A percentile compares a stretch with the other conserved stretches of the same genome.
Evolutionary conservation across 2,888 invertebrate species (phyloP).

Genomic region (Drosophila acutilabella): DNA sequence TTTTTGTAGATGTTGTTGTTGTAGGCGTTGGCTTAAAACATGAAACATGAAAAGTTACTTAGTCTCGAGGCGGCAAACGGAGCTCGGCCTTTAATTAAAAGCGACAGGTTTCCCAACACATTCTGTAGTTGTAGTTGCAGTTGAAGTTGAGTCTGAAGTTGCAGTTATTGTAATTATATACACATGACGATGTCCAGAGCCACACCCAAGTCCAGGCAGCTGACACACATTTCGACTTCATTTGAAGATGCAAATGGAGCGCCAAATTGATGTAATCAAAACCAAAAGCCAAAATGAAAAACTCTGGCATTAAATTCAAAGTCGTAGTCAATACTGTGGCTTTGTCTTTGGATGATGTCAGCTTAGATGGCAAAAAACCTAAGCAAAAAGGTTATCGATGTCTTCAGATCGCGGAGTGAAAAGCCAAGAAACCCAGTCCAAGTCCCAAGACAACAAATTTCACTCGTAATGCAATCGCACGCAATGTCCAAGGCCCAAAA

Average conservation of each 20-base stretch:
- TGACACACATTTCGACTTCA: slow-evolving; percentile 66
- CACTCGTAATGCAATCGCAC: slow-evolving; percentile 79
- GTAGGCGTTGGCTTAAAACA: slow-evolving; percentile 57
- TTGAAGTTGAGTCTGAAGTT: slow-evolving; percentile 47
- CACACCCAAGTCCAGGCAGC: slow-evolving; percentile 16
- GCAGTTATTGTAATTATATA: slow-evolving; percentile 77
- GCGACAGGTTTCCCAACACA: slow-evolving; percentile 75
- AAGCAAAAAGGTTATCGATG: slow-evolving; percentile 76
- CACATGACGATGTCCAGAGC: slow-evolving; percentile 54
- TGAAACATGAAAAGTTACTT: slow-evolving; percentile 79
- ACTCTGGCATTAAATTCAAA: slow-evolving; percentile 60
- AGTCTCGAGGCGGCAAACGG: slow-evolving; percentile 47
- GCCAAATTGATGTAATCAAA: slow-evolving; percentile 79
- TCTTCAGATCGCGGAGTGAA: slow-evolving; percentile 68
- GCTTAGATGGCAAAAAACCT: slow-evolving; percentile 59
- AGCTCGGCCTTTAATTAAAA: slow-evolving; percentile 74
- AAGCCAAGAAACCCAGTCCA: slow-evolving; percentile 28
- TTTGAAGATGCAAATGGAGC: slow-evolving; percentile 77
- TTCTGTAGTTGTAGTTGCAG: slow-evolving; percentile 71
- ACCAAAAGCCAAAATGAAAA: slow-evolving; percentile 46
- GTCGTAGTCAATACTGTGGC: slow-evolving; percentile 32
- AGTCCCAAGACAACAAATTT: slow-evolving; percentile 53
- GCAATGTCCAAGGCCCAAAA: slow-evolving; percentile 67
- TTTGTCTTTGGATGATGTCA: slow-evolving; percentile 71
- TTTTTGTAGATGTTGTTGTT: slow-evolving; percentile 18